phyloP scores from a whole-genome alignment of 2,797 vertebrate genomes.

The Ptychadena robeensis region DNA sequence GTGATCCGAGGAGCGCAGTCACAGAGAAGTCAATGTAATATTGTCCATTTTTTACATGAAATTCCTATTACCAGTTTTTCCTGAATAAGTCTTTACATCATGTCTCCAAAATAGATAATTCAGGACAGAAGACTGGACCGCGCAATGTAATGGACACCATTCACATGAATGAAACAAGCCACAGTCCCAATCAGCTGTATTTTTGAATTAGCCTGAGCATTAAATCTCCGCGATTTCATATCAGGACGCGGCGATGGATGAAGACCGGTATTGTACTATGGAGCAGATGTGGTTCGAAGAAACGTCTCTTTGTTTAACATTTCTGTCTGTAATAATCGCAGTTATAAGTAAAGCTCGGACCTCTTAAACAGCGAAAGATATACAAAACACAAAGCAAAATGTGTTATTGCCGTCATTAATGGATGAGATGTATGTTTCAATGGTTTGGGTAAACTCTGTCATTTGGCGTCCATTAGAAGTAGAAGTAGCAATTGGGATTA shows the following conservation, averaged over 20 bases:
- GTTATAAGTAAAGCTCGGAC: background rate
- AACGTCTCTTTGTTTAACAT: slow-evolving; percentile 32
- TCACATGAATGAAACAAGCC: slow-evolving; percentile 39
- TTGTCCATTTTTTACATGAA: slow-evolving; percentile 26
- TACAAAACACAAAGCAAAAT: background rate
- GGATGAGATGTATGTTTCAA: slow-evolving; percentile 33
- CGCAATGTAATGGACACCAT: slow-evolving; percentile 29
- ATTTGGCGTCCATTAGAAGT: background rate
- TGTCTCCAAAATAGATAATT: slow-evolving; percentile 28
- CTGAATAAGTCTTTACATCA: slow-evolving; percentile 39
- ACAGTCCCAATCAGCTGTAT: slow-evolving; percentile 15
- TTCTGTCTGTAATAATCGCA: slow-evolving; percentile 3
- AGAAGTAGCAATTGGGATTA: too few species aligned
- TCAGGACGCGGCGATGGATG: background rate
- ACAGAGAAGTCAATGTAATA: slow-evolving; percentile 16
- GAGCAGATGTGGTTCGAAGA: slow-evolving; percentile 52
- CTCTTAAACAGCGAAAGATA: slow-evolving; percentile 7
- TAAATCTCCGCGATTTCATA: slow-evolving; percentile 30
- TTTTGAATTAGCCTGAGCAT: slow-evolving; percentile 44
- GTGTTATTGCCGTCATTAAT: slow-evolving; percentile 4
- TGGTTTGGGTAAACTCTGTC: slow-evolving; percentile 10
- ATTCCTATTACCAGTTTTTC: background rate
- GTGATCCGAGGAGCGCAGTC: slow-evolving; percentile 1
- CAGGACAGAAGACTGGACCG: background rate
- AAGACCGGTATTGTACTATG: slow-evolving; percentile 25